These are phyloP conservation scores for Andrena flavipes DNA, from an alignment of 2,888 invertebrate species.

Conservation along the genomic window DNA sequence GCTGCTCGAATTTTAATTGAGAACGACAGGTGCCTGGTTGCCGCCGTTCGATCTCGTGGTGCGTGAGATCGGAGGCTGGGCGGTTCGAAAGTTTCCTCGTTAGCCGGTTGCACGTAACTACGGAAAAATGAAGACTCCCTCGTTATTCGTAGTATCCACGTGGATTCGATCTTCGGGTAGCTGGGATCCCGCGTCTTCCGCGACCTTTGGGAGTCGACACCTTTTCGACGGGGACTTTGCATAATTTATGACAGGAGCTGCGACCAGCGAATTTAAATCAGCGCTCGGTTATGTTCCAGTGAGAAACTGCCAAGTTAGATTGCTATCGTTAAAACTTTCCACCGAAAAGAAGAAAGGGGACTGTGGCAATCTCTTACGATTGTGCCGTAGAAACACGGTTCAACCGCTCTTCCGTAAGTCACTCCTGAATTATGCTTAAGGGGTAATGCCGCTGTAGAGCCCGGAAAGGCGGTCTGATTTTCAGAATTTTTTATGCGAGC, in stretches of 20 bases:
- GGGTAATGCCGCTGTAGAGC: too few relatives aligned
- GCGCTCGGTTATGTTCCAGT: background rate
- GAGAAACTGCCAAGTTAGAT: background rate
- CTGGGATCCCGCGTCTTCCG: conserved; percentile 16
- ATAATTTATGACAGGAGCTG: conserved; percentile 19
- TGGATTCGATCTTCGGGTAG: conserved; percentile 17
- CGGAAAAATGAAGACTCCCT: background rate
- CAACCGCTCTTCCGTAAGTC: background rate
- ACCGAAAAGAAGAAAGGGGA: background rate
- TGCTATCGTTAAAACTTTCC: background rate
- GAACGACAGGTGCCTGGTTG: background rate
- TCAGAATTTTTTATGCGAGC: too few relatives aligned
- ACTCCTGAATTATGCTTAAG: background rate
- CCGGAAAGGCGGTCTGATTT: too few relatives aligned
- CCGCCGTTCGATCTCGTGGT: background rate
- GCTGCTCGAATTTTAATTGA: background rate
- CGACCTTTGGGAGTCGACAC: conserved; percentile 3
- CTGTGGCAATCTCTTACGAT: background rate
- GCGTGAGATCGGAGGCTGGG: background rate
- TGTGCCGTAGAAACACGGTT: too few relatives aligned
- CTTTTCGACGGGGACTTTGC: conserved; percentile 15
- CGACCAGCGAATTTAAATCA: conserved; percentile 19
- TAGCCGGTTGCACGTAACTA: background rate
- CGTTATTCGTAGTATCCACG: background rate
- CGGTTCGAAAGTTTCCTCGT: background rate